A percentile compares a stretch with the other conserved stretches of the same genome.
phyloP scores from a whole-genome alignment of 2,888 invertebrate genomes.

The Dermolepida albohirtum region DNA sequence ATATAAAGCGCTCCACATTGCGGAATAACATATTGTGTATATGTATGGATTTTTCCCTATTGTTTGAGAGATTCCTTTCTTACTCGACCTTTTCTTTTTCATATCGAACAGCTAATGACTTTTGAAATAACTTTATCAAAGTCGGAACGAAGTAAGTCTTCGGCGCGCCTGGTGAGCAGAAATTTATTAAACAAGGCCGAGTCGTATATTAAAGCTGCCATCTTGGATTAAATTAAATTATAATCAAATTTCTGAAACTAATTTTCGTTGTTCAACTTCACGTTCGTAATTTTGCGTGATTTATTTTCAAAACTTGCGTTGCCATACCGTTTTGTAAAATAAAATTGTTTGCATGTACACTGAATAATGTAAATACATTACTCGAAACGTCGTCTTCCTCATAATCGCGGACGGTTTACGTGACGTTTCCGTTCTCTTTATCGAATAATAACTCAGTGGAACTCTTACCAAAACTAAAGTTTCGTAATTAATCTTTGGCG shows the following conservation, averaged over 20 bases:
- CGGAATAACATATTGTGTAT: no score
- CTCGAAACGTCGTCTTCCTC: neutral
- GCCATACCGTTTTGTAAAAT: neutral
- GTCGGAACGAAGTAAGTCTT: slow-evolving; percentile 1
- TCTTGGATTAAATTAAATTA: slow-evolving; percentile 43
- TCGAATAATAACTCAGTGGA: neutral
- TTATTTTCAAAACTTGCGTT: slow-evolving; percentile 28
- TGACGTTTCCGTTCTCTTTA: neutral
- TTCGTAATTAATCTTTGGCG: slow-evolving; percentile 15
- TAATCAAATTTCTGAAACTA: slow-evolving; percentile 44
- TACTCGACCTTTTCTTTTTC: slow-evolving; percentile 5
- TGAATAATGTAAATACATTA: neutral
- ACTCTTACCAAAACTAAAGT: slow-evolving; percentile 10
- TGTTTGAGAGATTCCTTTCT: no score
- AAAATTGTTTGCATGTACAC: no score
- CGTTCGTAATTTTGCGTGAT: slow-evolving; percentile 41
- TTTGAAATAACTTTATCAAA: slow-evolving; percentile 24
- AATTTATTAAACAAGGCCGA: slow-evolving; percentile 42
- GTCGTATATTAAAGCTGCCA: slow-evolving; percentile 43
- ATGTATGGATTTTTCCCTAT: no score
- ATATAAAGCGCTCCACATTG: no score
- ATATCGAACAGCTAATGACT: slow-evolving; percentile 14
- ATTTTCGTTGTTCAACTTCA: slow-evolving; percentile 42
- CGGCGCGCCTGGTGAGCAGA: slow-evolving; percentile 18
- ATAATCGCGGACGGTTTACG: slow-evolving; percentile 1